Conservation (phyloP, 2,888 invertebrate genomes). For the Polyommatus icarus region DNA sequence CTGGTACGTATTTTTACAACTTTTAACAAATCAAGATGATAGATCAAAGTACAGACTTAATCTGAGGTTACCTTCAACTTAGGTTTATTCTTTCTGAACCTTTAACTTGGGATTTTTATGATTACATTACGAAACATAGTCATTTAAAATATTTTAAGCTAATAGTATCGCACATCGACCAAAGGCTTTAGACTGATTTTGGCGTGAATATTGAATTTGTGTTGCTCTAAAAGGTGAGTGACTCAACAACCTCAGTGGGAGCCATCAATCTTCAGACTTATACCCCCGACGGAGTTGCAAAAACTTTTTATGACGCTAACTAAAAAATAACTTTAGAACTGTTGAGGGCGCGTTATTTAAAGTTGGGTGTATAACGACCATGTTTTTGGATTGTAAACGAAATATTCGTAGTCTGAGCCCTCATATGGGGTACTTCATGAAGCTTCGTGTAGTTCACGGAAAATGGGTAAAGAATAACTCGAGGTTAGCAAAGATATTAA, state of each 20-base stretch:
- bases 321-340: neutral
- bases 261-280: neutral
- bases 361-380: no score
- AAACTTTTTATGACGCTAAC: neutral
- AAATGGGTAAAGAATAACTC: no score
- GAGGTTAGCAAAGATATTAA: no score
- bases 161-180: neutral
- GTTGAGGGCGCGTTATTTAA: neutral
- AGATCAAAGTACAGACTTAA: no score
- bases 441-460: no score
- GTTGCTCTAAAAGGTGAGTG: constrained; percentile 10
- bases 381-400: no score
- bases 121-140: neutral
- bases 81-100: neutral
- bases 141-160: neutral
- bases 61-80: neutral
- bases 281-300: constrained; percentile 6
- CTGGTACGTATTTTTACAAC: no score
- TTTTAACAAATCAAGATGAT: no score
- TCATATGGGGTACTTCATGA: no score
- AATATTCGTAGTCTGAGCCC: no score
- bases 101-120: no score
- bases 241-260: neutral
- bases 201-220: constrained; percentile 8
- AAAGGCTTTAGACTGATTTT: neutral